Conservation (phyloP, 2,888 invertebrate genomes). For the Eupithecia exiguata region DNA sequence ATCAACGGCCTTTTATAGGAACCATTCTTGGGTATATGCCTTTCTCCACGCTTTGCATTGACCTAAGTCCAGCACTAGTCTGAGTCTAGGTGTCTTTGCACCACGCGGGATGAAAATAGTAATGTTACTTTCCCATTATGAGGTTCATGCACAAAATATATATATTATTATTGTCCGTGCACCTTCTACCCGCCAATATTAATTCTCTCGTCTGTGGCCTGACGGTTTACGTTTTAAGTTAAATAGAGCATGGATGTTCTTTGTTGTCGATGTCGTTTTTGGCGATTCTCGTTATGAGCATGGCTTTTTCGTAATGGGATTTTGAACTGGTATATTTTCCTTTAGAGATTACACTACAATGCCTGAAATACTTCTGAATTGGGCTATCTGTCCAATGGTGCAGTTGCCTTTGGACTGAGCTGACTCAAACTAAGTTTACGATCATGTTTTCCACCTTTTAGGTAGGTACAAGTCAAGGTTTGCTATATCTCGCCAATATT, state of each 20-base stretch:
- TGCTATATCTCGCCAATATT: background rate
- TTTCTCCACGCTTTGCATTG: background rate
- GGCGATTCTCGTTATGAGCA: constrained; percentile 26
- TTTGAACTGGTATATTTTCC: background rate
- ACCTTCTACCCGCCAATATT: background rate
- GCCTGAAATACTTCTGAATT: background rate
- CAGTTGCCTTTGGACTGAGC: background rate
- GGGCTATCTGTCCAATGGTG: background rate
- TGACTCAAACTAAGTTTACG: background rate
- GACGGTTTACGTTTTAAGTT: constrained; percentile 37
- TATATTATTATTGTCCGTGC: background rate
- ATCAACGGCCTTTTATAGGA: background rate
- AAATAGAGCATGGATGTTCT: constrained; percentile 38
- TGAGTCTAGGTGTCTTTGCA: background rate
- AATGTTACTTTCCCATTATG: background rate
- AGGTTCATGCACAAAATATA: background rate
- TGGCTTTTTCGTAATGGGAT: constrained; percentile 15
- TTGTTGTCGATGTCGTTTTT: constrained; percentile 35
- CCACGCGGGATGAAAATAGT: background rate
- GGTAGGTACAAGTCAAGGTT: background rate
- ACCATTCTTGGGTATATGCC: background rate
- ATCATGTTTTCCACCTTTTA: background rate
- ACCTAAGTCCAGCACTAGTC: background rate
- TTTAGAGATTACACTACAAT: background rate
- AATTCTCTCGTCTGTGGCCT: background rate